Base-by-base conservation (phyloP, 2,888 invertebrate genomes). In the Eupelmus urozonus region DNA sequence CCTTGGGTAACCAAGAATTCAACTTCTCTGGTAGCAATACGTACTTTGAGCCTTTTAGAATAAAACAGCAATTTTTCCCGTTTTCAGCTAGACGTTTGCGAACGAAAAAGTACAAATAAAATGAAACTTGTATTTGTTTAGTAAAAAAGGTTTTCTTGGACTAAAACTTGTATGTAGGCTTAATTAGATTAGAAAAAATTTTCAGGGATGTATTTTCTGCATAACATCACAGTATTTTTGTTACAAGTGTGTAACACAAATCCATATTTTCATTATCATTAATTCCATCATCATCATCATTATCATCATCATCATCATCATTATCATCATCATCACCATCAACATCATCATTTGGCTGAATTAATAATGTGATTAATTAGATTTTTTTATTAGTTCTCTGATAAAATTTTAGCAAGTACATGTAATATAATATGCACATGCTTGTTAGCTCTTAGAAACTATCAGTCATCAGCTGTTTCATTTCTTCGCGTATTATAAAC, bases 361-460 rank as follows among this genome's bases (percentile, higher is more conserved):
- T 42, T 42, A 53, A 60, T 70, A 40, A 55, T 53, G 4, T n/a
- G n/a, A n/a, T 53, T 53, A 2, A 20, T 25, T 72, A 66, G 18
- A 40, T 9, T 55, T 55, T 72, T 67, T 49, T 69, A 5, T 69
- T 79, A 65, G 42, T 55, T 67, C 7, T 71, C 27, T 45, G 57
- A 42, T 73, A 59, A 55, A 51, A 23, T 34, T 76, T 27, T 51
- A 73, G 67, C 73, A 63, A 69, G 40, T 72, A 71, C 60, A 65
- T 65, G 71, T 76, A 70, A 59, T 65, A 59, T 45, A 67, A 66
- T 62, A 34, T 60, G 76, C 80, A 80, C 80, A 76, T 27, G 80
- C 80, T 80, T 81, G 34, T 78, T 78, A 65, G 72, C 49, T 69
- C 59, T 65, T 81, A 72, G 29, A 74, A 72, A 63, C 20, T 79